These are phyloP conservation scores for Sapajus apella DNA, from an alignment of 2,113 vertebrate species.

Conservation along the genomic window DNA sequence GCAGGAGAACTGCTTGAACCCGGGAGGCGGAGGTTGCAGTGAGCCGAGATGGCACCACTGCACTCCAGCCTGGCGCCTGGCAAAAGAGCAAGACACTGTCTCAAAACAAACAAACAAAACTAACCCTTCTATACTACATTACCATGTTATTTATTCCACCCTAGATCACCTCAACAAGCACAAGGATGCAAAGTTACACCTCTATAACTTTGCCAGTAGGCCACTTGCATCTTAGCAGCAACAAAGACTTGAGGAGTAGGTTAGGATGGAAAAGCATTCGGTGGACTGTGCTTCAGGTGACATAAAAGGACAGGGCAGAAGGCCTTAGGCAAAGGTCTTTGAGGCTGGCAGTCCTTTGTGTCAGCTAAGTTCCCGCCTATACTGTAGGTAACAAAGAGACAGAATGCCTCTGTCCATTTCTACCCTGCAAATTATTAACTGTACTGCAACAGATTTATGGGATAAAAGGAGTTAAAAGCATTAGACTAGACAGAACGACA, in stretches of 20 bases:
- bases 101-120: too few relatives aligned
- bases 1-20: too few relatives aligned
- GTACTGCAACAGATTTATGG: not conserved
- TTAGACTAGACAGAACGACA: slow-evolving; percentile 2
- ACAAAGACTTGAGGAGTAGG: not conserved
- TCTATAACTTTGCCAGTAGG: not conserved
- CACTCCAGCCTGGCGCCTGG: too few relatives aligned
- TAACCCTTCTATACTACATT: not conserved
- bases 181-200: not conserved
- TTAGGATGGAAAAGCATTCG: not conserved
- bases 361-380: not conserved
- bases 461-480: slow-evolving; percentile 28
- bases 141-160: not conserved
- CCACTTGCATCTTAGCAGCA: not conserved
- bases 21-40: too few relatives aligned
- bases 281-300: not conserved
- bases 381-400: not conserved
- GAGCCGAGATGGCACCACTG: too few relatives aligned
- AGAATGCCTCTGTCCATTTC: not conserved
- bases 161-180: not conserved
- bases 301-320: not conserved
- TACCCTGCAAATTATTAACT: not conserved
- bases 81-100: too few relatives aligned
- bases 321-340: not conserved
- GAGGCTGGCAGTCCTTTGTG: not conserved